Base-by-base conservation (phyloP, 2,113 vertebrate species). In the Cathartes aura region DNA sequence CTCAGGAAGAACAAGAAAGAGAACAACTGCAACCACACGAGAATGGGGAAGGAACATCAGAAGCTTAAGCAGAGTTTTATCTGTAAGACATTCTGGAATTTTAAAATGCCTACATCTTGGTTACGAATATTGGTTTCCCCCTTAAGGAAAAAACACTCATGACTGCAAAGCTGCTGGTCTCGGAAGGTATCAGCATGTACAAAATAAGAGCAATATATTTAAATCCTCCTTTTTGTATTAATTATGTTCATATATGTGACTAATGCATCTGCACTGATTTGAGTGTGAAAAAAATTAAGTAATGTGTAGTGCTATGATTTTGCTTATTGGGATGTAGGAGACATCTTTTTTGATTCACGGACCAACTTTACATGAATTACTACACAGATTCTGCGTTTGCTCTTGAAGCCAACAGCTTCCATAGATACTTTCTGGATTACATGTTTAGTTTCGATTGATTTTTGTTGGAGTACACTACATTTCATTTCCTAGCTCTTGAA, bases 21-120 rank as follows among this genome's bases (percentile, higher is more conserved):
- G 99, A 99, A 87, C 99, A 99, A 74, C 98, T 99, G 62, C 99
- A 99, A 58, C 99, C 99, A 0, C 99, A 99, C 53, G 99, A 99
- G 98, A 99, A 99, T 11, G 99, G 99, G 60, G 99, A 99, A 96
- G 98, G 98, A 42, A 99, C 99, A 83, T 98, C 99, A n/a, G 99
- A 99, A 76, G 98, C 99, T 82, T 99, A 97, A 98, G 86, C 74
- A 93, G 92, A 93, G 87, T 95, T 97, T 94, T 95, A 97, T 93
- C 94, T 87, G 87, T 76, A 59, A 90, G 76, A 70, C 86, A 55
- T 90, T 96, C 38, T 88, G 75, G 89, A 89, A 59, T 53, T 79
- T 71, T 53, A 74, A 86, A 81, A 90, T 52, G 76, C 74, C 87
- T 86, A 12, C 55, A 34, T 74, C 85, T 85, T 85, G 40, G 26